A percentile compares a stretch with the other conserved stretches of the same genome.
Evolutionary conservation across 1,140 invertebrate species (phyloP).

Genomic region (Scaptomyza pallida): DNA sequence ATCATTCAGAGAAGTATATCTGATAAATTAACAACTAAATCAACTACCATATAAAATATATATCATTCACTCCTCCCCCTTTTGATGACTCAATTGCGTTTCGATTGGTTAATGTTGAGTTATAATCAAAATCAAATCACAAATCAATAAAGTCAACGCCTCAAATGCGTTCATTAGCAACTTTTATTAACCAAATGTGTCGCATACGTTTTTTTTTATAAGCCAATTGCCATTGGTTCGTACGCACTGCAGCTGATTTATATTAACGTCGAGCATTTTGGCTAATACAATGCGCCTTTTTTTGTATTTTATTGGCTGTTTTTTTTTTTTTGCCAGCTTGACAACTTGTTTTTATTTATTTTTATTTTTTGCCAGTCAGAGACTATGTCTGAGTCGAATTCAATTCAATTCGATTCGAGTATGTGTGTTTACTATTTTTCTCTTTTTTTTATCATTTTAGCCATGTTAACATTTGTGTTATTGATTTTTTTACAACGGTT

Average conservation of each 20-base stretch:
- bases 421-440: slow-evolving; percentile 8
- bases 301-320: slow-evolving; percentile 33
- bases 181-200: slow-evolving; percentile 78
- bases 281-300: slow-evolving; percentile 35
- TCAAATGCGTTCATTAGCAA: slow-evolving; percentile 67
- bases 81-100: slow-evolving; percentile 9
- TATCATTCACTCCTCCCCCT: slow-evolving; percentile 20
- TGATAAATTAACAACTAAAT: background rate
- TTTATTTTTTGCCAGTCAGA: slow-evolving; percentile 12
- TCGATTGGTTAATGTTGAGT: slow-evolving; percentile 49
- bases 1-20: too few species aligned
- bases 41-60: background rate
- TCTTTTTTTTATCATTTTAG: slow-evolving; percentile 57
- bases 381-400: background rate
- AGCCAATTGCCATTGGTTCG: slow-evolving; percentile 53
- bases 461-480: slow-evolving; percentile 80
- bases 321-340: slow-evolving; percentile 40
- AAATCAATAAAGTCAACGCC: slow-evolving; percentile 54
- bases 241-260: slow-evolving; percentile 41
- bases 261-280: slow-evolving; percentile 48
- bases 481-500: slow-evolving; percentile 76
- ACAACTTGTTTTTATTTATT: slow-evolving; percentile 43
- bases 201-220: slow-evolving; percentile 46
- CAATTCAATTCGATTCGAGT: slow-evolving; percentile 11
- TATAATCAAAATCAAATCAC: slow-evolving; percentile 40